Conservation (phyloP, 2,113 vertebrate genomes). For the Origma solitaria region DNA sequence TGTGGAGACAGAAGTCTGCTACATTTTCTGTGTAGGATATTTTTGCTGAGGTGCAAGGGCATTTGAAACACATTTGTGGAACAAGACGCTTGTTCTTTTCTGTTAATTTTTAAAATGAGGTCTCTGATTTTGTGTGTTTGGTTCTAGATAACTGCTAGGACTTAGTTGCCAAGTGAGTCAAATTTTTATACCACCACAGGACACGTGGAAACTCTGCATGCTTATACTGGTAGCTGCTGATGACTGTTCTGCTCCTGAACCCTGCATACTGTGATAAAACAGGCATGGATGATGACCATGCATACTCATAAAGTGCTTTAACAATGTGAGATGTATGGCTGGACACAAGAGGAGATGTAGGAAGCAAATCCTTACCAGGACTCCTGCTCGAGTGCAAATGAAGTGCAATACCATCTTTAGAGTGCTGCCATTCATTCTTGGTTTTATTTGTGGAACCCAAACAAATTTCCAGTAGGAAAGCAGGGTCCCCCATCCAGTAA, state of each 20-base stretch:
- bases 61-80: not conserved
- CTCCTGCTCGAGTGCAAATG: not conserved
- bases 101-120: not conserved
- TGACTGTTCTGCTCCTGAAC: not conserved
- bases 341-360: not conserved
- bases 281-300: not conserved
- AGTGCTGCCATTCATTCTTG: not conserved
- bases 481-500: not conserved
- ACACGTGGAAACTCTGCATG: not conserved
- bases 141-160: not conserved
- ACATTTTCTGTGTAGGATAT: not conserved
- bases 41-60: not conserved
- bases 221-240: not conserved
- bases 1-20: not conserved
- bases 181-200: not conserved
- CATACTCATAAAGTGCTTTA: not conserved
- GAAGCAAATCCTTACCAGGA: not conserved
- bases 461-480: not conserved
- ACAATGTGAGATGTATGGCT: not conserved
- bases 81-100: not conserved
- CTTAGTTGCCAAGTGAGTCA: not conserved
- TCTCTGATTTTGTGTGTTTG: not conserved
- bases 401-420: not conserved
- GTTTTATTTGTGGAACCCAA: not conserved
- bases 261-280: not conserved